These are phyloP conservation scores for Acromyrmex echinatior DNA, from an alignment of 1,140 invertebrate species.

Conservation along the genomic window DNA sequence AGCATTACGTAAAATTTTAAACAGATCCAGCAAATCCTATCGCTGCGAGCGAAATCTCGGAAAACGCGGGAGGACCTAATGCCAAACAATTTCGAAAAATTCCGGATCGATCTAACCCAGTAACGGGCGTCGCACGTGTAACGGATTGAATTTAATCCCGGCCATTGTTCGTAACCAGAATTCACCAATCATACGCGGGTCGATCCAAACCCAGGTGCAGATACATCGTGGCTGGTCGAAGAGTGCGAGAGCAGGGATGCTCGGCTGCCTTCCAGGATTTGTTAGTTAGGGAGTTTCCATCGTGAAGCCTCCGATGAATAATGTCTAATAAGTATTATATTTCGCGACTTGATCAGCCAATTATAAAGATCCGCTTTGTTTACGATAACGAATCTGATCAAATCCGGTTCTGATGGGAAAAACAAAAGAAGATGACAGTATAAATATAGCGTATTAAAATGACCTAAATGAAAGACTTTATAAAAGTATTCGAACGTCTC, in stretches of 20 bases:
- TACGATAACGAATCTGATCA: slow-evolving; percentile 28
- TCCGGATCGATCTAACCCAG: slow-evolving; percentile 69
- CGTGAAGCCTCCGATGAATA: not conserved
- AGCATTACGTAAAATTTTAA: slow-evolving; percentile 59
- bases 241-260: slow-evolving; percentile 26
- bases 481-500: not conserved
- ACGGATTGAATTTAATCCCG: slow-evolving; percentile 74
- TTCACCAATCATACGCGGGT: slow-evolving; percentile 72
- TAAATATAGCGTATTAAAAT: not conserved
- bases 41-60: slow-evolving; percentile 45
- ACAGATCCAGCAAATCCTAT: slow-evolving; percentile 43
- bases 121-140: slow-evolving; percentile 75
- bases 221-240: slow-evolving; percentile 33
- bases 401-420: slow-evolving; percentile 10
- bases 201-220: slow-evolving; percentile 46
- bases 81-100: slow-evolving; percentile 69
- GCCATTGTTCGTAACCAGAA: slow-evolving; percentile 76
- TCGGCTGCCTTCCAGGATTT: slow-evolving; percentile 19
- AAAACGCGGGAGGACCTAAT: slow-evolving; percentile 60
- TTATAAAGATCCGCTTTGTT: slow-evolving; percentile 42
- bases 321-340: slow-evolving; percentile 51
- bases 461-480: not conserved
- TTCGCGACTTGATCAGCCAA: slow-evolving; percentile 34
- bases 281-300: slow-evolving; percentile 1
- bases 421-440: not conserved